phyloP scores from a whole-genome alignment of 2,113 vertebrate genomes.

The Heptranchias perlo region DNA sequence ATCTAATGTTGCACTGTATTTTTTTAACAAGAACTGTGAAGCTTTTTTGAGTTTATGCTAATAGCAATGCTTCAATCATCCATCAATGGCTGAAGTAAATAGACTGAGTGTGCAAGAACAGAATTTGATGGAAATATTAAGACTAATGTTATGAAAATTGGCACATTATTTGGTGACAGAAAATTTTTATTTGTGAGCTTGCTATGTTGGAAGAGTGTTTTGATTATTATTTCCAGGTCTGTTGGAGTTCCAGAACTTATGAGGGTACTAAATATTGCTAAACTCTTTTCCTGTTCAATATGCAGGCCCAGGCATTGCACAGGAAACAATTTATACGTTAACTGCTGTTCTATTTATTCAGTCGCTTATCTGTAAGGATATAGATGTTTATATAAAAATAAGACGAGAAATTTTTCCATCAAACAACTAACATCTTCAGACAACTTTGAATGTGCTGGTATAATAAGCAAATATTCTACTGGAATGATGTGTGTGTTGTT shows the following conservation, averaged over 20 bases:
- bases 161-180: constrained; percentile 5
- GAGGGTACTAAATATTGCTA: not conserved
- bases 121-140: not conserved
- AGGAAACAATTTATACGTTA: not conserved
- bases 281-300: not conserved
- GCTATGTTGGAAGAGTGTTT: not conserved
- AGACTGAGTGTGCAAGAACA: not conserved
- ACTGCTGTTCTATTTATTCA: not conserved
- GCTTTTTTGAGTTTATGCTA: constrained; percentile 5
- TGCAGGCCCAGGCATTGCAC: not conserved
- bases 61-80: not conserved
- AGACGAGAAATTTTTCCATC: not conserved
- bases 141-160: not conserved
- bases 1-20: not conserved
- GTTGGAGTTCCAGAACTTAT: not conserved
- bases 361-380: not conserved
- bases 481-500: not conserved
- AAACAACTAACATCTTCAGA: not conserved
- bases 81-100: not conserved
- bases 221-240: constrained; percentile 8
- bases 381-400: not conserved
- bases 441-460: not conserved
- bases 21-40: not conserved
- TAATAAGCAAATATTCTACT: not conserved
- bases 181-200: not conserved